Conservation (phyloP, 2,113 vertebrate species). For the Mustelus asterias region DNA sequence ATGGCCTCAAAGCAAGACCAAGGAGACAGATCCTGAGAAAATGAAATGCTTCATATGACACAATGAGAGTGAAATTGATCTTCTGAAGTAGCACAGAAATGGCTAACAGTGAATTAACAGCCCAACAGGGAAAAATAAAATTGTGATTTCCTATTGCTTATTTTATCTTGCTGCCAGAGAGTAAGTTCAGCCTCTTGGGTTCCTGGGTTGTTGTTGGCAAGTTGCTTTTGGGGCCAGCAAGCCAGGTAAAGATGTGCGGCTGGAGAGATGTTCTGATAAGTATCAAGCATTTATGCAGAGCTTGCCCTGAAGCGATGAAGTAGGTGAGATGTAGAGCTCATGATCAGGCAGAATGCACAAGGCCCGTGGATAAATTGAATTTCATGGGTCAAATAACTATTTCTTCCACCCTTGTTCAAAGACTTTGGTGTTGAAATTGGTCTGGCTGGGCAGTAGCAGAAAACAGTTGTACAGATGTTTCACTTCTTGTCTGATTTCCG, state of each 20-base stretch:
- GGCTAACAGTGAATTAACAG: background rate
- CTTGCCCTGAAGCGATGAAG: background rate
- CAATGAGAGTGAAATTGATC: background rate
- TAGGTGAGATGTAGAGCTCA: background rate
- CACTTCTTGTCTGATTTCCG: no score
- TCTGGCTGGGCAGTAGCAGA: background rate
- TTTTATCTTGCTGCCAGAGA: background rate
- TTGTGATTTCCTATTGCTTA: background rate
- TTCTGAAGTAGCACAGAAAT: background rate
- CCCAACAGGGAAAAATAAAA: background rate
- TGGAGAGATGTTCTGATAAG: background rate
- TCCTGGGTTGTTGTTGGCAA: background rate
- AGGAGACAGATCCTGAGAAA: background rate
- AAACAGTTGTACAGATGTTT: background rate
- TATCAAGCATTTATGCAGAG: background rate
- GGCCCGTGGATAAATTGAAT: background rate
- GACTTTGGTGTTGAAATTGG: background rate
- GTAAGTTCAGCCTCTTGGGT: background rate
- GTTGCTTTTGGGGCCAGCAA: background rate
- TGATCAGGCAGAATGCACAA: background rate
- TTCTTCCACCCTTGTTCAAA: background rate
- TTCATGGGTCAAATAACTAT: constrained; percentile 4
- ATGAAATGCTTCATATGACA: background rate
- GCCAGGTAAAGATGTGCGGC: background rate
- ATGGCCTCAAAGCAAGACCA: background rate